Percentiles rank a stretch among this genome's conserved stretches.
Evolutionary conservation across 64 coral and sea anemone genomes (phyloP).

Genomic region (Pocillopora verrucosa): DNA sequence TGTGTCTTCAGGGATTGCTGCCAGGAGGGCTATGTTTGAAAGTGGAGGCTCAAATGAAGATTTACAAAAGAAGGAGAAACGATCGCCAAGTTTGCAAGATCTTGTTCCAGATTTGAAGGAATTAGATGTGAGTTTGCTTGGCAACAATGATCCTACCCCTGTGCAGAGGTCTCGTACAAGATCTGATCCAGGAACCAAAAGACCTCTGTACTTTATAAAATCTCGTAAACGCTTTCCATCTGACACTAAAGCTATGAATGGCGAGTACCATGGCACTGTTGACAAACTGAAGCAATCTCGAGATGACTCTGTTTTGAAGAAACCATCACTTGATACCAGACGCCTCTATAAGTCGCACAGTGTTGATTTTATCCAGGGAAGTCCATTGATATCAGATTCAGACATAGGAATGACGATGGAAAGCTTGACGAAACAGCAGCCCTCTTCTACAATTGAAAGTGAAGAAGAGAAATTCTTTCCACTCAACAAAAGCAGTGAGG

Average conservation of each 20-base stretch:
- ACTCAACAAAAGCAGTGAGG: slow-evolving; percentile 1
- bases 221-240: slow-evolving; percentile 7
- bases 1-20: slow-evolving; percentile 79
- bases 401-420: neutral
- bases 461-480: slow-evolving; percentile 30
- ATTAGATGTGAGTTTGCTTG: neutral
- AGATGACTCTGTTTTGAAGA: slow-evolving; percentile 68
- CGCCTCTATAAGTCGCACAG: slow-evolving; percentile 73
- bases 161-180: slow-evolving; percentile 44
- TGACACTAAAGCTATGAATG: slow-evolving; percentile 16
- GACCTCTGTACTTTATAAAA: slow-evolving; percentile 16
- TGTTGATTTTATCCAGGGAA: slow-evolving; percentile 22
- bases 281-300: slow-evolving; percentile 11
- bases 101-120: slow-evolving; percentile 76
- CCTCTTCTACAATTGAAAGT: neutral
- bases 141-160: neutral
- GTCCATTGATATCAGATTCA: slow-evolving; percentile 7
- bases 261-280: slow-evolving; percentile 11
- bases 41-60: slow-evolving; percentile 59
- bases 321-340: neutral
- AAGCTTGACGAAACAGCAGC: neutral
- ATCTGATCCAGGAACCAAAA: slow-evolving; percentile 59
- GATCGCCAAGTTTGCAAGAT: slow-evolving; percentile 74
- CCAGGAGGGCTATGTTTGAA: slow-evolving; percentile 85
- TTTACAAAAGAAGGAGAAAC: slow-evolving; percentile 49